Evolutionary conservation across 1,140 invertebrate species (phyloP), one percentile per base, ranked within the genome.

Genomic region (Thaumatotibia leucotreta): DNA sequence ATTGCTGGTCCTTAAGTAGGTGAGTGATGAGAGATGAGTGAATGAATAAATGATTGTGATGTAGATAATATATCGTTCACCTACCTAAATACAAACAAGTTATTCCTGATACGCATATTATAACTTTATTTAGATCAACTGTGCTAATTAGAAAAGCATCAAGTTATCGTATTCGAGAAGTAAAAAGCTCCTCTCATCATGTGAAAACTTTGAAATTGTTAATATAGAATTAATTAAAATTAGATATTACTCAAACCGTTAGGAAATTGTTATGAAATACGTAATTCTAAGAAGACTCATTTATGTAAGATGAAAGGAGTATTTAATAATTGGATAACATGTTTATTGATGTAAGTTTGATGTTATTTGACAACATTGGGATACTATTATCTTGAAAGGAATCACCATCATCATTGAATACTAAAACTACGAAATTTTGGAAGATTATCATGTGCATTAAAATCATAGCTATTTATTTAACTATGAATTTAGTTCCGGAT

Each of bases 241-340:
- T 58, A 58, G 52, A 58, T 14, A 27, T n/a, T 27, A 24, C 14
- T 29, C 11, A 58, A 58, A 58, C 24, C 52, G 52, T 58, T 58
- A 58, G 52, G n/a, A 24, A 14, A 58, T 58, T 58, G 52, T 58
- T 58, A 58, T 14, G 29, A 31, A 65, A 83, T 82, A 83, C 80
- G 79, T 80, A 83, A 80, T 72, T 62, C 65, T 84, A 85, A 80
- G 72, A 5, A 39, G 14, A 4, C 22, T 22, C 11, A 11, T 22
- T 23, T 54, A 39, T 14, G 35, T 20, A 45, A 45, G 52, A 58
- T 22, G 27, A 58, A 58, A 6, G 20, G 24, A 58, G 52, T 58
- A 27, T 54, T 54, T 54, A 24, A 58, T 27, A 58, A 45, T 29
- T 58, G 52, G 29, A 31, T 54, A 27, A 58, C 29, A 31, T n/a